Base-by-base conservation (phyloP, 1,140 invertebrate species). In the Pantala flavescens region DNA sequence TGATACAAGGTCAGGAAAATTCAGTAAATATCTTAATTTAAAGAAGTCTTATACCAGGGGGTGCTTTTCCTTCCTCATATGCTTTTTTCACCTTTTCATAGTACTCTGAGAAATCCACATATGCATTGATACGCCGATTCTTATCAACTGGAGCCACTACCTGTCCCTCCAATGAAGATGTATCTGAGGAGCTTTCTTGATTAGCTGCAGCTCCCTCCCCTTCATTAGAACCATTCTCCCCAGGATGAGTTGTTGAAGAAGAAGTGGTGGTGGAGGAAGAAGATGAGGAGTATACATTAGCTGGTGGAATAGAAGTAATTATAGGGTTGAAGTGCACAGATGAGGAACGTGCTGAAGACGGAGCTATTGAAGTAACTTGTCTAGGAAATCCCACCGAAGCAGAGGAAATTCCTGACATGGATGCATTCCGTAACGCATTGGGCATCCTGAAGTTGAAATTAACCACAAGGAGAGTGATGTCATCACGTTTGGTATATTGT, bases 41-140 rank as follows among this genome's bases (percentile, higher is more conserved):
- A 16, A 63, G 14, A 16, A 63, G 49, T 63, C 49, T 63, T 63
- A 63, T 63, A 3, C 49, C 49, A 63, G 49, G n/a, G 49, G 49
- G 49, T 63, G 49, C 49, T 63, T 63, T 63, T 63, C 49, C 49
- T 63, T 63, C 49, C 12, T 63, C 49, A 63, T 14, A 63, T 63
- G 49, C 88, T 77, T 86, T 87, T 76, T 89, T 88, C 16, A 93
- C 86, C 77, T 91, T 91, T 76, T 86, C 83, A 81, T 90, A 94
- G 86, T 91, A 96, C 77, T 90, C 90, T 0, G 88, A 86, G 81
- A 96, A 97, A 82, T 94, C 91, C 0, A 96, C 92, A 81, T 97
- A 96, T 5, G 92, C 85, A 76, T 88, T 86, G n/a, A 95, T 89
- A 78, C 85, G 72, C 2, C 21, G 23, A 42, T 73, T 19, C 24